Percentiles rank a stretch among this genome's conserved stretches.
Evolutionary conservation across 2,888 invertebrate species (phyloP).

Genomic region (Cylloceria caligata): DNA sequence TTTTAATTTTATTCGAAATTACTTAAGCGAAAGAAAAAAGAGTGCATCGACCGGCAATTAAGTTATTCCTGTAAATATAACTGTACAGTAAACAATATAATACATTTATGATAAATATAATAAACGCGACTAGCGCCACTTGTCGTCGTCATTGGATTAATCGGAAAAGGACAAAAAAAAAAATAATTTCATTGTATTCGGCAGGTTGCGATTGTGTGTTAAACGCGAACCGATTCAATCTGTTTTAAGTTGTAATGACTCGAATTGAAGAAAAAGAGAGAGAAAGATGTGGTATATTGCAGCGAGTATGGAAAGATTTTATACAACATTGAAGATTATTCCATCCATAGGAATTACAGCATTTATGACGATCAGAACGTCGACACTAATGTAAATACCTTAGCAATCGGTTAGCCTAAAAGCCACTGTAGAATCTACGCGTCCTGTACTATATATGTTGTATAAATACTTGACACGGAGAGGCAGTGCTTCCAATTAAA

Average conservation of each 20-base stretch:
- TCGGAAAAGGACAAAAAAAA: conserved; percentile 28
- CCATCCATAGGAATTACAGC: conserved; percentile 61
- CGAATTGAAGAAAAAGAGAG: conserved; percentile 2
- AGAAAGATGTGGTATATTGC: conserved; percentile 13
- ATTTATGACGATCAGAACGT: conserved; percentile 47
- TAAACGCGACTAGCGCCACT: conserved; percentile 25
- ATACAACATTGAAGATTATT: conserved; percentile 58
- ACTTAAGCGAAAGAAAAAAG: conserved; percentile 21
- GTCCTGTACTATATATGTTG: conserved; percentile 55
- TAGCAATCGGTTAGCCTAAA: conserved; percentile 45
- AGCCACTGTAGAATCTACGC: conserved; percentile 6
- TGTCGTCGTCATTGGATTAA: conserved; percentile 37
- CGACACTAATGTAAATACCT: conserved; percentile 55
- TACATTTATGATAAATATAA: conserved; percentile 40
- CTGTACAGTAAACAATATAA: conserved; percentile 60
- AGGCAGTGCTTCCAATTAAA: conserved; percentile 59
- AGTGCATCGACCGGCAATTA: conserved; percentile 52
- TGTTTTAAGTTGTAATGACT: neutral
- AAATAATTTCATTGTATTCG: conserved; percentile 20
- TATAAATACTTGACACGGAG: conserved; percentile 58
- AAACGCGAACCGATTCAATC: neutral
- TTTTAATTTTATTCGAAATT: conserved; percentile 28
- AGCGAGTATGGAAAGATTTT: conserved; percentile 26
- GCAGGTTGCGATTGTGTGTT: neutral
- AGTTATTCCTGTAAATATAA: conserved; percentile 72